Evolutionary conservation across 2,113 vertebrate species (phyloP).

Genomic region (Grantiella picta): DNA sequence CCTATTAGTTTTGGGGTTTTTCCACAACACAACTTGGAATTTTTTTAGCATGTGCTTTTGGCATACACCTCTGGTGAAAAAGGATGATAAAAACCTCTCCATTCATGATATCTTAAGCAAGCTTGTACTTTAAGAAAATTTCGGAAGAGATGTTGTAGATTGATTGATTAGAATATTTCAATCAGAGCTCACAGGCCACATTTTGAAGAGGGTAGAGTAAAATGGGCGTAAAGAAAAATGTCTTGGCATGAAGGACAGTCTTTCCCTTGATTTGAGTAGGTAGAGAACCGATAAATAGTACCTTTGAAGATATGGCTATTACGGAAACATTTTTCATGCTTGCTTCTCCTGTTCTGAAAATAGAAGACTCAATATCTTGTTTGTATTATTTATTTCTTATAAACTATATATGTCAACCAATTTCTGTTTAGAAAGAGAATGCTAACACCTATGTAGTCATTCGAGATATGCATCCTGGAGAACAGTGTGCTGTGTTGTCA

Average conservation of each 20-base stretch:
- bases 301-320: not conserved
- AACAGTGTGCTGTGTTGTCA: not conserved
- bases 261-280: not conserved
- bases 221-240: not conserved
- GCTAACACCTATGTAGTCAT: not conserved
- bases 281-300: not conserved
- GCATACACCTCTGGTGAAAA: not conserved
- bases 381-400: not conserved
- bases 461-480: not conserved
- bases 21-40: not conserved
- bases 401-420: not conserved
- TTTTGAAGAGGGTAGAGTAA: not conserved
- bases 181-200: not conserved
- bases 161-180: not conserved
- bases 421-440: not conserved
- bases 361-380: not conserved
- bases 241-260: not conserved
- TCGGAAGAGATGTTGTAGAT: not conserved
- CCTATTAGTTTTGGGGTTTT: not conserved
- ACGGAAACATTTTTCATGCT: not conserved
- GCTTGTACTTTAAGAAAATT: not conserved
- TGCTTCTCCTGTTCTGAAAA: not conserved
- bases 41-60: not conserved
- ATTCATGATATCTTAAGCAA: not conserved
- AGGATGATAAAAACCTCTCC: not conserved